These are phyloP conservation scores for Camponotus pennsylvanicus DNA, from an alignment of 1,140 invertebrate genomes.

Conservation along the genomic window DNA sequence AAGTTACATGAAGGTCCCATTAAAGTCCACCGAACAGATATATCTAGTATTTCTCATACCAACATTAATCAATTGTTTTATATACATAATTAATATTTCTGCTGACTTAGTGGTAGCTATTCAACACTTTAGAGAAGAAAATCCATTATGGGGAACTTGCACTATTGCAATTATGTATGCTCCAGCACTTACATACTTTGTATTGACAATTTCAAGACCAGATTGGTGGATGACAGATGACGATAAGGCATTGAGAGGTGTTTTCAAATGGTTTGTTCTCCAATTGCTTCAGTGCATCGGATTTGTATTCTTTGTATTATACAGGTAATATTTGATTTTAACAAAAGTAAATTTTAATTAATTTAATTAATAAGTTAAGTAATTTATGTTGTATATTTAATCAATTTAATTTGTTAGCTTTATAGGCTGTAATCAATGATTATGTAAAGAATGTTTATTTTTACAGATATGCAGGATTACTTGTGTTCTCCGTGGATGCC, in stretches of 20 bases:
- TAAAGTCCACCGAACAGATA: slow-evolving; percentile 86
- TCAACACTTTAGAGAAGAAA: slow-evolving; percentile 85
- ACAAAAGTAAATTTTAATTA: neutral
- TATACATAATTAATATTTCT: slow-evolving; percentile 85
- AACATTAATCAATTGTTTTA: slow-evolving; percentile 80
- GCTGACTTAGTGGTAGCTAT: slow-evolving; percentile 85
- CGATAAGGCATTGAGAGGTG: slow-evolving; percentile 79
- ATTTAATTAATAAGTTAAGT: slow-evolving; percentile 6
- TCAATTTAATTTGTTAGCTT: neutral
- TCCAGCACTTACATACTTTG: slow-evolving; percentile 86
- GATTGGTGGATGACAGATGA: slow-evolving; percentile 86
- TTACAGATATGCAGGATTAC: slow-evolving; percentile 88
- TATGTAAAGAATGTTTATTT: slow-evolving; percentile 19
- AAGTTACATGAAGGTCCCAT: slow-evolving; percentile 79
- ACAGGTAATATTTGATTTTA: slow-evolving; percentile 86
- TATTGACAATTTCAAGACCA: slow-evolving; percentile 87
- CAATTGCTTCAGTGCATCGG: slow-evolving; percentile 87
- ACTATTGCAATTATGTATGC: slow-evolving; percentile 86
- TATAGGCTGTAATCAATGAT: neutral
- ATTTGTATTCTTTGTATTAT: slow-evolving; percentile 90
- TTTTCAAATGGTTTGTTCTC: slow-evolving; percentile 86
- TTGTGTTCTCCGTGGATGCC: slow-evolving; percentile 91
- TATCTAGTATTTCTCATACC: slow-evolving; percentile 85
- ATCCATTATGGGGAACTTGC: slow-evolving; percentile 84
- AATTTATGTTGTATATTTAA: neutral